Evolutionary conservation across 2,113 vertebrate genomes (phyloP).

Genomic region (Sinocyclocheilus maitianheensis): DNA sequence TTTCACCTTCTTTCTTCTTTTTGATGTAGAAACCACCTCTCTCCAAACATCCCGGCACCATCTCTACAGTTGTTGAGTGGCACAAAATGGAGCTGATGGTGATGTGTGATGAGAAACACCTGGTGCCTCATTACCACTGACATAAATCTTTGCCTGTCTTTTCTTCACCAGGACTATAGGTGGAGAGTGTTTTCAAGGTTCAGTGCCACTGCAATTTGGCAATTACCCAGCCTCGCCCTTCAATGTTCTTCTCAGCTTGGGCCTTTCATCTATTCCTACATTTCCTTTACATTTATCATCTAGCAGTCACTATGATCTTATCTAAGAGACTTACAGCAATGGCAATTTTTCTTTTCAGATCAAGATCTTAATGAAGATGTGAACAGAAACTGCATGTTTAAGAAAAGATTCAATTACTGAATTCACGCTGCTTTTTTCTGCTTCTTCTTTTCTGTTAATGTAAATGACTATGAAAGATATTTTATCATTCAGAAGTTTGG

Average conservation of each 20-base stretch:
- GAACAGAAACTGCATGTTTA: background rate
- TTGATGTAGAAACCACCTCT: background rate
- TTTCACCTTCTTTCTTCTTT: background rate
- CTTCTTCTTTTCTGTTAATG: background rate
- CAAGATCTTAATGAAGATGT: background rate
- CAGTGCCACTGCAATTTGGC: no score
- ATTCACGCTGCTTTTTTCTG: background rate
- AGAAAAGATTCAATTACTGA: background rate
- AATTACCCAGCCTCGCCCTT: no score
- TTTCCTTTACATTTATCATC: no score
- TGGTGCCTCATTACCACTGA: no score
- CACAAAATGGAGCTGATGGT: background rate
- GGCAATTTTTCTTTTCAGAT: no score
- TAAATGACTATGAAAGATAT: background rate
- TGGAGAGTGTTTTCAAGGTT: no score
- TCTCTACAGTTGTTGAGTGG: background rate
- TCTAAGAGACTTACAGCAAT: no score
- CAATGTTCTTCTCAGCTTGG: no score
- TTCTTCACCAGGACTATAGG: no score
- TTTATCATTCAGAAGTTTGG: no score
- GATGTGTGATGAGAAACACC: background rate
- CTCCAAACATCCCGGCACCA: background rate
- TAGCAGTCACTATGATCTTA: no score
- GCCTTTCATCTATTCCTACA: no score
- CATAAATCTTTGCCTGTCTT: background rate